Base-by-base conservation (phyloP, 1,140 invertebrate genomes). In the Microvelia longipes region DNA sequence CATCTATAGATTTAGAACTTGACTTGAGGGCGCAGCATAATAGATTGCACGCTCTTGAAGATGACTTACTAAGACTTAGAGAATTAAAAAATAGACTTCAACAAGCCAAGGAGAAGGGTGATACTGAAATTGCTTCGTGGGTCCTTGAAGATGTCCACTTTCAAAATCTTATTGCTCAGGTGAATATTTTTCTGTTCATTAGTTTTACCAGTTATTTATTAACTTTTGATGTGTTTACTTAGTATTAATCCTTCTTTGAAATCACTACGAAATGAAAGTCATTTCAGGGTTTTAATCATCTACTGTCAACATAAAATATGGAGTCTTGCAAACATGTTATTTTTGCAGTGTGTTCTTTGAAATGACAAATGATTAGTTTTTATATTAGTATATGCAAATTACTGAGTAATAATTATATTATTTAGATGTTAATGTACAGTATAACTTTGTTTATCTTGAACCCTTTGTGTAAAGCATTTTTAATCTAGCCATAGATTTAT, bases 1-100 rank as follows among this genome's bases (percentile, higher is more conserved):
- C 94, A 0, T 94, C 92, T 0, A 83, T 98, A 50, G 94, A 98
- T 79, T 83, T 98, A 70, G 92, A 96, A 77, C 82, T 97, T 65
- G 94, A 98, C 81, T 82, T 95, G 69, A 90, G 89, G 75, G 92
- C 94, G 14, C 93, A 95, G 76, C 90, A 95, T 76, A 88, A 87
- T 1, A 84, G 90, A 71, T 81, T 96, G 11, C 84, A 87, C 66
- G 89, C 92, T 72, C 82, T 96, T 29, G 86, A 92, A 69, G 88
- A 91, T 73, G 93, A 98, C 79, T 85, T 97, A 29, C 82, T 82
- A 30, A 86, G 91, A 76, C 81, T 98, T 60, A 85, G 88, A 69
- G 87, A 90, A 66, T 81, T 96, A 14, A 95, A 95, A 75, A 76
- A 77, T 62, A 75, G 80, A 24, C 71, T 87, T 60, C 82, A 84